Percentiles rank a stretch among this genome's conserved stretches.
These are phyloP conservation scores for Charaxes varanes DNA, from an alignment of 1,140 invertebrate genomes.

Conservation along the genomic window DNA sequence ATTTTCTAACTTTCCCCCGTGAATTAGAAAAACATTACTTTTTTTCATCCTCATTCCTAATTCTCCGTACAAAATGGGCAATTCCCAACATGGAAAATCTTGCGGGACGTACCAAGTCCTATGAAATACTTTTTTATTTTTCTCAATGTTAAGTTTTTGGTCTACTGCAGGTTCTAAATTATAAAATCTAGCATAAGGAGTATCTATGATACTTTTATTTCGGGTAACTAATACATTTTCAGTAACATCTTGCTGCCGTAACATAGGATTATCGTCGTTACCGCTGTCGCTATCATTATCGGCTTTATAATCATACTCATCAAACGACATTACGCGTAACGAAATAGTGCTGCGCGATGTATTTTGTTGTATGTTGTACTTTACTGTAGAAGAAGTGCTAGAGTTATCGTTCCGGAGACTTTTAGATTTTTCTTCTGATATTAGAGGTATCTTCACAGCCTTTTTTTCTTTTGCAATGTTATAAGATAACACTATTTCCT, in stretches of 20 bases:
- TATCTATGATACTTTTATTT: slow-evolving; percentile 1
- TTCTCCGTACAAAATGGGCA: slow-evolving; percentile 48
- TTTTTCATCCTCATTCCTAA: slow-evolving; percentile 24
- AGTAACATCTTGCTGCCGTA: slow-evolving; percentile 7
- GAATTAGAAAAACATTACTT: slow-evolving; percentile 40
- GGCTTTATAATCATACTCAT: slow-evolving; percentile 38
- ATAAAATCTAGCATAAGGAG: slow-evolving; percentile 29
- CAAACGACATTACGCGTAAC: slow-evolving; percentile 13
- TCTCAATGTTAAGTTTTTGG: slow-evolving; percentile 14
- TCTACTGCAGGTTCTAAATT: slow-evolving; percentile 40
- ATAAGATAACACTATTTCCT: slow-evolving; percentile 2
- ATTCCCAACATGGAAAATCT: slow-evolving; percentile 49
- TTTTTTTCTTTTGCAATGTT: not conserved
- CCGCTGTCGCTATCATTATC: slow-evolving; percentile 16
- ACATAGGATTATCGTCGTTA: too few species aligned
- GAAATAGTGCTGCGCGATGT: not conserved
- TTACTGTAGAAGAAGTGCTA: not conserved
- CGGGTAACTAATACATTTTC: not conserved
- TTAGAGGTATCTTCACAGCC: not conserved
- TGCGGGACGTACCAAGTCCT: slow-evolving; percentile 49
- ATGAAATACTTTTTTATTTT: slow-evolving; percentile 15
- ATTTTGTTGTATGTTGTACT: not conserved
- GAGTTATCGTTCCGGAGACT: not conserved
- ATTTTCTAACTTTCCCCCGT: slow-evolving; percentile 35
- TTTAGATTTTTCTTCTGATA: not conserved